These are phyloP conservation scores for Rotaria sp. DNA, from an alignment of 2,888 invertebrate genomes.

Conservation along the genomic window DNA sequence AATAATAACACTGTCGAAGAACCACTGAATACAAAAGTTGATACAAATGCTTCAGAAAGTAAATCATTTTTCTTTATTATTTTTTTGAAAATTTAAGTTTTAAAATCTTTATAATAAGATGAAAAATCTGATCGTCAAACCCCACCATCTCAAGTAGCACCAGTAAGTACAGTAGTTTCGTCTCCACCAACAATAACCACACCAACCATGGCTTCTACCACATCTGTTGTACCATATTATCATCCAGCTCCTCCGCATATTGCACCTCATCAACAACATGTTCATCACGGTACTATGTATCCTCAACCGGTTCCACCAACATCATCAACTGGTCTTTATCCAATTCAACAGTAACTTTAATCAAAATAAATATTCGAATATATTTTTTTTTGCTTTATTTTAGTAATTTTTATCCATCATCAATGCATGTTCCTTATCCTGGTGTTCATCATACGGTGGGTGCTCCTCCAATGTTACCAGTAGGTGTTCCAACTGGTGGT, in stretches of 20 bases:
- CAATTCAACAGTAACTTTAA: not conserved
- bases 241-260: not conserved
- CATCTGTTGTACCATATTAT: not conserved
- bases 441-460: not conserved
- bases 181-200: not conserved
- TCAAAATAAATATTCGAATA: not conserved
- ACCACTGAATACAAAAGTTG: not conserved
- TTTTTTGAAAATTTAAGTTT: not conserved
- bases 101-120: not conserved
- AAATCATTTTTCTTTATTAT: not conserved
- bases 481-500: not conserved
- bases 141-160: not conserved
- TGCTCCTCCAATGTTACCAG: not conserved
- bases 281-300: not conserved
- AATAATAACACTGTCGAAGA: not conserved
- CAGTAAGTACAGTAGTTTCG: not conserved
- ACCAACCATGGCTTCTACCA: not conserved
- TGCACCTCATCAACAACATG: not conserved
- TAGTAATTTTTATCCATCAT: not conserved
- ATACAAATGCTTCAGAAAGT: not conserved
- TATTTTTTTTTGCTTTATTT: not conserved
- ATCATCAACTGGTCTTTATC: not conserved
- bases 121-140: not conserved
- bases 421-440: not conserved
- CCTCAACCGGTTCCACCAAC: not conserved